Base-by-base conservation (phyloP, 2,797 vertebrate genomes). In the Falco biarmicus region DNA sequence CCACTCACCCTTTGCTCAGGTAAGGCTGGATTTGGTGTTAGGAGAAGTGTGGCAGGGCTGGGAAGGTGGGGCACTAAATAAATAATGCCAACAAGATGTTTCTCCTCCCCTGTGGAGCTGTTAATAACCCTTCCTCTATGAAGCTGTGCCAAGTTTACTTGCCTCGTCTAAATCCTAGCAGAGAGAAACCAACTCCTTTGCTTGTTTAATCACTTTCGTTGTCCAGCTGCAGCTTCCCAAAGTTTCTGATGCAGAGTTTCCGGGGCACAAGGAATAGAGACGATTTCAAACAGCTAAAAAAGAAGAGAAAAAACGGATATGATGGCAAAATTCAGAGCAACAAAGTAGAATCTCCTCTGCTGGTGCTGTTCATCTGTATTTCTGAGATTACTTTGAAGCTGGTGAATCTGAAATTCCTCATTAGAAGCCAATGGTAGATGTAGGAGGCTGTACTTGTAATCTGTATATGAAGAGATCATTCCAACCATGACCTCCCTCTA, bases 381-480 rank as follows among this genome's bases (percentile, higher is more conserved):
- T 85, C 57, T 59, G 85, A 81, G 82, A 75, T 95, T 86, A 51
- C 76, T 96, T 91, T 91, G 84, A 89, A 93, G 84, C 41, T 86
- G 34, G n/a, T 60, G 84, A 69, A 43, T 89, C 82, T 88, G 69
- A 81, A 89, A 81, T 90, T 81, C 92, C 85, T 90, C 80, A 82
- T 94, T 94, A 87, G 74, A 80, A 94, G 77, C 54, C 83, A 87
- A 4, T 32, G 37, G 74, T 11, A 81, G 69, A 75, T 45, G 51
- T 0, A 66, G 61, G 43, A 91, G 66, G 28, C 31, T 64, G 31
- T 6, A 29, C 81, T 86, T 92, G 65, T 88, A n/a, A 95, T 90
- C 76, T 69, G 53, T 32, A 2, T 25, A 28, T 39, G 34, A 85
- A 64, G 75, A 92, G 79, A 93, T 86, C 79, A 88, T 78, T 91